Evolutionary conservation across 35 echinoderm and acorn worm genomes (phyloP), one percentile per base, ranked within the genome.

Genomic region (Amphiura filiformis): DNA sequence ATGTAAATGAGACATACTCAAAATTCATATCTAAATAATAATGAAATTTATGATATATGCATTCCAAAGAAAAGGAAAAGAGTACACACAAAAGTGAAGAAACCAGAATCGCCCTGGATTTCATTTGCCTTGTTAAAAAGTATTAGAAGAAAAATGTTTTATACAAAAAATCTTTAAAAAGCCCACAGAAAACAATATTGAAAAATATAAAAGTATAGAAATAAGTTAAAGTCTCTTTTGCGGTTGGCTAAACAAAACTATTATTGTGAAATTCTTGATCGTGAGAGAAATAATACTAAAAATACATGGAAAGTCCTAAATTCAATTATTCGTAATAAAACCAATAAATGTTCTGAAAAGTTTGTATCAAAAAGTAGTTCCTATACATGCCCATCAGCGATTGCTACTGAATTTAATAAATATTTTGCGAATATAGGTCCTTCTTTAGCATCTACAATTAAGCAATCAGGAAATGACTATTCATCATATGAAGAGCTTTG

Each of bases 221-320:
- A 70, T 70, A 70, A 70, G 26, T 30, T 70, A 26, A 70, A 70
- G 4, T 70, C 61, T 70, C 26, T 70, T 15, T 70, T 70, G 26
- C 61, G 61, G 9, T 70, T 70, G 61, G 61, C 61, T 11, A 70
- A 70, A 23, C 61, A 70, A 70, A 70, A 70, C 26, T 70, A 70
- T 70, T 70, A 70, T 70, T 70, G 61, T 70, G 61, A 70, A 11
- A 15, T 70, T 15, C 61, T 70, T 11, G 61, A 70, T 15, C 61
- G 11, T 15, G n/a, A 30, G 28, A 70, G 26, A 30, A 70, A 70
- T 26, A 70, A 70, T n/a, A 70, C 26, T 2, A 70, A n/a, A n/a
- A 70, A 70, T 70, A 70, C 61, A 70, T 70, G 61, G 61, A 70
- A 70, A n/a, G 28, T 70, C 26, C 61, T 70, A 70, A 70, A 70